Percentiles rank a stretch among this genome's conserved stretches.
Conservation (phyloP, 1,140 invertebrate genomes). For the Drosophila subpulchrella region DNA sequence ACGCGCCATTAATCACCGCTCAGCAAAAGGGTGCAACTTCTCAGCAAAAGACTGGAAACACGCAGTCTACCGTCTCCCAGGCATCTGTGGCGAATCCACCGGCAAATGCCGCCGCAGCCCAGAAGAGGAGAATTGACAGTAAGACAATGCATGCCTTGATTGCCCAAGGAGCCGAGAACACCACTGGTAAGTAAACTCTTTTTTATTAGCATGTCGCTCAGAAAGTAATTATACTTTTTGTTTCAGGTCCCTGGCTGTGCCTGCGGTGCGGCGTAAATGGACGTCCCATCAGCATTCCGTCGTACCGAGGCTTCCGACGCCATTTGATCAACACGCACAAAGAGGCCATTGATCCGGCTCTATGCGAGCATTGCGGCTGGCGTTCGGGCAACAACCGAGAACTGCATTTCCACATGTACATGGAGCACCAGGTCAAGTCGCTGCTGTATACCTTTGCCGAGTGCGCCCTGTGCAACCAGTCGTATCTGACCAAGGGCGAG, state of each 20-base stretch:
- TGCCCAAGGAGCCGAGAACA: slow-evolving; percentile 86
- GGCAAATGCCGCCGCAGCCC: slow-evolving; percentile 77
- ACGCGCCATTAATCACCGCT: slow-evolving; percentile 57
- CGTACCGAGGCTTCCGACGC: slow-evolving; percentile 91
- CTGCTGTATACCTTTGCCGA: slow-evolving; percentile 89
- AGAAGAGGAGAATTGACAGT: slow-evolving; percentile 83
- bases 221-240: background rate
- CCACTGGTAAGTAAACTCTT: slow-evolving; percentile 64
- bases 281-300: slow-evolving; percentile 89
- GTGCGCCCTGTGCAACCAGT: slow-evolving; percentile 90
- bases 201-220: background rate
- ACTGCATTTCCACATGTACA: slow-evolving; percentile 92
- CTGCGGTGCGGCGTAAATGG: slow-evolving; percentile 88
- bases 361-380: slow-evolving; percentile 94
- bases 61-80: slow-evolving; percentile 16
- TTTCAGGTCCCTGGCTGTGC: slow-evolving; percentile 88
- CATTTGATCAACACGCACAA: slow-evolving; percentile 93
- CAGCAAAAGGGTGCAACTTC: slow-evolving; percentile 48
- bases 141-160: slow-evolving; percentile 84
- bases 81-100: slow-evolving; percentile 25
- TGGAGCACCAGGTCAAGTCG: slow-evolving; percentile 91
- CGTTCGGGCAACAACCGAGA: slow-evolving; percentile 91
- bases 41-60: slow-evolving; percentile 39
- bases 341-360: slow-evolving; percentile 90
- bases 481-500: slow-evolving; percentile 88